Conservation (phyloP, 1,140 invertebrate species). For the Eupeodes corollae region DNA sequence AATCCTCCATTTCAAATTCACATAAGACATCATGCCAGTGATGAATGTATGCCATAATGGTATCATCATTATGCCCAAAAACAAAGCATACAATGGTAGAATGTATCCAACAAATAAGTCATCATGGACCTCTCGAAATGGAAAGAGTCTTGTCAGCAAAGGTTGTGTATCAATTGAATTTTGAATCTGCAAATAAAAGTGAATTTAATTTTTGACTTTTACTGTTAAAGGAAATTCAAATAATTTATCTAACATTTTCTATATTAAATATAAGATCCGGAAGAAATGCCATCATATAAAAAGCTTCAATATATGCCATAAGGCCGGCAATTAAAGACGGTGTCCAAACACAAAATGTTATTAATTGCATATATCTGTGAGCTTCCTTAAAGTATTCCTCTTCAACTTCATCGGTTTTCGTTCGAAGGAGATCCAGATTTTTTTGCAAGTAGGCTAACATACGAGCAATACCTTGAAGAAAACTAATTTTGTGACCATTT, state of each 20-base stretch:
- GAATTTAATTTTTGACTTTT: too few species aligned
- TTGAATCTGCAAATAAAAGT: too few species aligned
- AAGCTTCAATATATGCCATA: conserved; percentile 21
- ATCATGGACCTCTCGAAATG: conserved; percentile 22
- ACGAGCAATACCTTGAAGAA: conserved; percentile 10
- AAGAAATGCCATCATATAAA: conserved; percentile 22
- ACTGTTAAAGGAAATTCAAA: too few species aligned
- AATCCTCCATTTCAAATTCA: conserved; percentile 17
- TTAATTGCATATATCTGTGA: conserved; percentile 10
- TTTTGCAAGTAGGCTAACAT: conserved; percentile 11
- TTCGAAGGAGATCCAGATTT: conserved; percentile 9
- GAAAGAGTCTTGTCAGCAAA: conserved; percentile 20
- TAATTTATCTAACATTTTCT: conserved; percentile 11
- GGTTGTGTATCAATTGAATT: conserved; percentile 10
- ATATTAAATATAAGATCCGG: conserved; percentile 23
- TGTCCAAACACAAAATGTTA: conserved; percentile 20
- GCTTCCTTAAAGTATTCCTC: conserved; percentile 10
- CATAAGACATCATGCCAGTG: conserved; percentile 25
- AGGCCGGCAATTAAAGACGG: conserved; percentile 21
- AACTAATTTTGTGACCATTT: not conserved
- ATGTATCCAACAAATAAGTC: conserved; percentile 24
- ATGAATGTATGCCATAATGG: conserved; percentile 31
- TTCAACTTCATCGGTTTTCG: conserved; percentile 12
- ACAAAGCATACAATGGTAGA: conserved; percentile 19
- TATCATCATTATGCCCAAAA: conserved; percentile 21